Percentiles rank a stretch among this genome's conserved stretches.
These are phyloP conservation scores for Solenopsis invicta DNA, from an alignment of 1,140 invertebrate genomes.

Conservation along the genomic window DNA sequence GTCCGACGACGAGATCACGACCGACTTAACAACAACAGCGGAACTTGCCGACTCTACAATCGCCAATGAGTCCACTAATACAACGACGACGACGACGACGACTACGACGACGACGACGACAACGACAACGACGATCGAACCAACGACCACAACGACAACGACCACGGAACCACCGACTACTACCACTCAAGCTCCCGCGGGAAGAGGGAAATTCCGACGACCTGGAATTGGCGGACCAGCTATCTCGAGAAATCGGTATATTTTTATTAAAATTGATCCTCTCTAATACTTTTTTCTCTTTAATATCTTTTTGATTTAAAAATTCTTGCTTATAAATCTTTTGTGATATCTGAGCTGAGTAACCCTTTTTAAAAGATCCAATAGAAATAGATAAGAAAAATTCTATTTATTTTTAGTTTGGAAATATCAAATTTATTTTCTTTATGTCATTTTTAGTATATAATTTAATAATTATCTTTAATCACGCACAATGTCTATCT, in stretches of 20 bases:
- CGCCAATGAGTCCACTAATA: constrained; percentile 85
- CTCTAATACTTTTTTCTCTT: neutral
- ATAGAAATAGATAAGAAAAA: too few species aligned
- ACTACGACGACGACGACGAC: constrained; percentile 86
- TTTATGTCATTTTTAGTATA: too few species aligned
- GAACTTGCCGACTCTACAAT: constrained; percentile 86
- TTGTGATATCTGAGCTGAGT: neutral
- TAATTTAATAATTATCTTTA: too few species aligned
- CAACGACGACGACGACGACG: constrained; percentile 88
- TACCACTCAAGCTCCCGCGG: constrained; percentile 79
- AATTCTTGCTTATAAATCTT: neutral
- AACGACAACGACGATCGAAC: constrained; percentile 86
- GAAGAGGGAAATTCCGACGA: constrained; percentile 84
- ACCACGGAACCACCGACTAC: constrained; percentile 78
- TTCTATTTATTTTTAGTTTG: too few species aligned
- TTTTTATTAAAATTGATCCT: constrained; percentile 18
- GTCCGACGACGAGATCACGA: constrained; percentile 87
- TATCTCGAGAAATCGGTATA: constrained; percentile 81
- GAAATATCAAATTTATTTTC: too few species aligned
- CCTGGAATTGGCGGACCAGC: constrained; percentile 77
- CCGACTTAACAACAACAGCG: constrained; percentile 88
- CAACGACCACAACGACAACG: constrained; percentile 88
- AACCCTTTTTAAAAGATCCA: too few species aligned
- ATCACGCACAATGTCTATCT: too few species aligned
- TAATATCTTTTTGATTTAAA: neutral